A percentile compares a stretch with the other conserved stretches of the same genome.
Evolutionary conservation across 2,113 vertebrate genomes (phyloP).

Genomic region (Stictonetta naevosa): DNA sequence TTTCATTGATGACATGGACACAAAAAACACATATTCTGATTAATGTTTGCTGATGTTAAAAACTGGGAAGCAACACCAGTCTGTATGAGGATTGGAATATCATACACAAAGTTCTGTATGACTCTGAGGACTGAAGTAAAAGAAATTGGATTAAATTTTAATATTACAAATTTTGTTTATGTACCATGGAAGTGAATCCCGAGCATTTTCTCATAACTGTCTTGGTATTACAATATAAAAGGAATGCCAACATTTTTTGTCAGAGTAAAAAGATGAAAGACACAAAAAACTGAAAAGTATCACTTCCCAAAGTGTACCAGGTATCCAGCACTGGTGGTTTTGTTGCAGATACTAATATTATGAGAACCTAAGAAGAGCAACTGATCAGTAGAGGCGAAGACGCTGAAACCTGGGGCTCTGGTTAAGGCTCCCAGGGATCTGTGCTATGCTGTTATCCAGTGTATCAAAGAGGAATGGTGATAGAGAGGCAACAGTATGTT

Average conservation of each 20-base stretch:
- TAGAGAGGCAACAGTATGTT: not conserved
- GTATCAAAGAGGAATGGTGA: not conserved
- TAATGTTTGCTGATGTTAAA: not conserved
- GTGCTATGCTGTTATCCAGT: not conserved
- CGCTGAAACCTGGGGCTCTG: not conserved
- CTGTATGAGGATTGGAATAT: not conserved
- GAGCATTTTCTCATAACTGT: not conserved
- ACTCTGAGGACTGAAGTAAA: not conserved
- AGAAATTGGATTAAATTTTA: constrained; percentile 18
- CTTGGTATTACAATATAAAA: not conserved
- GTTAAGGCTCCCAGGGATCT: not conserved
- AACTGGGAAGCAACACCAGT: not conserved
- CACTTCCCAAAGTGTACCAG: not conserved
- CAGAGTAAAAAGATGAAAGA: not conserved
- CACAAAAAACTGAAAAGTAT: not conserved
- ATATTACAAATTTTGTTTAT: not conserved
- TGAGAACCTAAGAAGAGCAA: not conserved
- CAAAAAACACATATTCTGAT: not conserved
- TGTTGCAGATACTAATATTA: not conserved
- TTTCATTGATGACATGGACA: not conserved
- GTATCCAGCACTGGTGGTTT: not conserved
- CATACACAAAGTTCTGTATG: not conserved
- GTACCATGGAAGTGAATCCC: not conserved
- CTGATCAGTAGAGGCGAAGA: not conserved
- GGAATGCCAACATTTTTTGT: not conserved